phyloP scores from a whole-genome alignment of 2,113 vertebrate genomes.

The Aphyosemion australe region DNA sequence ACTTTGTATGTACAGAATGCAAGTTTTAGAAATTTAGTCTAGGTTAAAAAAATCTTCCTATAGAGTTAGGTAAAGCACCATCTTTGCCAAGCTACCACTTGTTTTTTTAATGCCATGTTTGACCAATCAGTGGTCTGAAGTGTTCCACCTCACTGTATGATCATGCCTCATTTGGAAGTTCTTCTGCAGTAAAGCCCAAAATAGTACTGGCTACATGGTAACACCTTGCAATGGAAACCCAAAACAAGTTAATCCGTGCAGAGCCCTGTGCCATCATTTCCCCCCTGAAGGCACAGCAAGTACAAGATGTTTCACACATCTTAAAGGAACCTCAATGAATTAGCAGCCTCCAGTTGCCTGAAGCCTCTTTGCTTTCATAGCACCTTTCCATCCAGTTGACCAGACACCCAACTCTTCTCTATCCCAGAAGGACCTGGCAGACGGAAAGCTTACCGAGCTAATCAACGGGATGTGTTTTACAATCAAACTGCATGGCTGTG shows the following conservation, averaged over 20 bases:
- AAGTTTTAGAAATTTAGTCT: too few relatives aligned
- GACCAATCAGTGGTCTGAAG: too few relatives aligned
- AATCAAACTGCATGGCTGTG: not conserved
- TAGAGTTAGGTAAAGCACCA: too few relatives aligned
- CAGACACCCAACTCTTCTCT: not conserved
- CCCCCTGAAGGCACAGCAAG: not conserved
- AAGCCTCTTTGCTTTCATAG: conserved; percentile 4
- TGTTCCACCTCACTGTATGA: too few relatives aligned
- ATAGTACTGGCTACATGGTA: not conserved
- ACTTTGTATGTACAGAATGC: too few relatives aligned
- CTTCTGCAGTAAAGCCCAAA: too few relatives aligned
- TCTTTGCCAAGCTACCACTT: too few relatives aligned
- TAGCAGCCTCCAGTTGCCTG: conserved; percentile 14
- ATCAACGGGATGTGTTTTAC: conserved; percentile 10
- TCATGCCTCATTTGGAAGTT: too few relatives aligned
- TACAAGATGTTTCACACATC: conserved; percentile 1
- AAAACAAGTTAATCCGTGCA: not conserved
- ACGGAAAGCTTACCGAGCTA: conserved; percentile 3
- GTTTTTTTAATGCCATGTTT: too few relatives aligned
- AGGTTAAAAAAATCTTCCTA: too few relatives aligned
- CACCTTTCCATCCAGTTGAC: conserved; percentile 14
- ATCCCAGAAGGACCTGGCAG: not conserved
- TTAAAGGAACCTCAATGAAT: conserved; percentile 33
- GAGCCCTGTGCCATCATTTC: not conserved
- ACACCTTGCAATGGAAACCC: too few relatives aligned